Base-by-base conservation (phyloP, 2,113 vertebrate species). In the Salvelinus sp. region DNA sequence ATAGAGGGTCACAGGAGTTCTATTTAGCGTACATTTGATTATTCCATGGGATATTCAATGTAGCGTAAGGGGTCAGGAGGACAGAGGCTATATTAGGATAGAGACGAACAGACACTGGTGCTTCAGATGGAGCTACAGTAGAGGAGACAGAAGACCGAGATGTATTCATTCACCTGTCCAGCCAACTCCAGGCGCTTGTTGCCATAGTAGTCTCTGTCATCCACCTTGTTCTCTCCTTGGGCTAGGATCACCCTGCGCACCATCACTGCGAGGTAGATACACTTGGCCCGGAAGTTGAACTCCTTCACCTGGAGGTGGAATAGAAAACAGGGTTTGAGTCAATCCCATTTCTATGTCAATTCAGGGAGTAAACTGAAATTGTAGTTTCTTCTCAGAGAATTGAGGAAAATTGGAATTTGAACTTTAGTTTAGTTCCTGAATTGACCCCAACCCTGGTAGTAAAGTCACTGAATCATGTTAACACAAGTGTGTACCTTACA, bases 241-340 rank as follows among this genome's bases (percentile, higher is more conserved):
- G 98, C 98, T 85, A 99, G 90, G 86, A 99, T 98, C 23, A 99
- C 97, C 79, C 98, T 95, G 76, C 98, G 95, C 12, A 99, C 97
- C 98, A 99, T 99, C 81, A 99, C 98, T 5, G 98, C 98, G 27
- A 97, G 94, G 87, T 99, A 99, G 82, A 98, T 96, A 75, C 98
- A 99, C 82, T 99, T 99, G 1, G 97, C 95, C 82, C 97, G 93
- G 84, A 99, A 99, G 88, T 99, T 97, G 91, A 99, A 99, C 83
- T 99, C 97, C 82, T 99, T 99, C 14, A 99, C 98, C 98, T 99
- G 75, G 10, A 87, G 79, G 12, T 63, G 38, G 47, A 20, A 69
- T 48, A 33, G 27, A n/a, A 12, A 74, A 44, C 38, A 44, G 38
- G 9, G 38, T 44, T 44, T 44, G 38, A 9, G 9, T 44, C 50